Percentiles rank a stretch among this genome's conserved stretches.
Evolutionary conservation across 2,888 invertebrate genomes (phyloP).

Genomic region (Chouioia cunea): DNA sequence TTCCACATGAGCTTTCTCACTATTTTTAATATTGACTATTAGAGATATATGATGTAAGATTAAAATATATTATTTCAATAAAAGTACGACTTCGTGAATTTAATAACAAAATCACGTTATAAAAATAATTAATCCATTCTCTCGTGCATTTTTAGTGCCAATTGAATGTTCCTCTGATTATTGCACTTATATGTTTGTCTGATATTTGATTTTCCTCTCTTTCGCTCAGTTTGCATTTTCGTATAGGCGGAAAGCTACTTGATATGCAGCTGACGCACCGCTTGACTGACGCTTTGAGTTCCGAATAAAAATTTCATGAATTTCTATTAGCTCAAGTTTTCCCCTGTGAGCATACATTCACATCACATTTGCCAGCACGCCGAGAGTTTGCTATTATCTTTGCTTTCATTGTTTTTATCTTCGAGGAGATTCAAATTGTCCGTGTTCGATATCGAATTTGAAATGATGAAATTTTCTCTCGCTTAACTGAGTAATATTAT

Average conservation of each 20-base stretch:
- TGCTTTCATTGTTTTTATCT: slow-evolving; percentile 4
- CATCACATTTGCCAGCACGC: slow-evolving; percentile 13
- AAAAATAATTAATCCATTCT: too few species aligned
- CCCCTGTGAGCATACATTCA: slow-evolving; percentile 55
- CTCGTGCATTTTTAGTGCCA: too few species aligned
- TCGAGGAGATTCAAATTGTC: background rate
- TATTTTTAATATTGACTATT: background rate
- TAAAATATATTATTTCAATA: too few species aligned
- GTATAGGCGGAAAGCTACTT: slow-evolving; percentile 55
- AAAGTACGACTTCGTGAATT: too few species aligned
- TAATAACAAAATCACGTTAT: too few species aligned
- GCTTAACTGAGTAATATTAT: too few species aligned
- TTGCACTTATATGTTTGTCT: background rate
- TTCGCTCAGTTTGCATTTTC: background rate
- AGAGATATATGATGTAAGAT: too few species aligned
- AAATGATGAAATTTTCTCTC: background rate
- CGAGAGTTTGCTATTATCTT: background rate
- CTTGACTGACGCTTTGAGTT: slow-evolving; percentile 68
- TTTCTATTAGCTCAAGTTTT: slow-evolving; percentile 66
- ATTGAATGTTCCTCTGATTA: background rate
- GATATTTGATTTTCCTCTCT: slow-evolving; percentile 9
- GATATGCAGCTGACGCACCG: slow-evolving; percentile 64
- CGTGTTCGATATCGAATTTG: background rate
- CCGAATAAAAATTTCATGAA: slow-evolving; percentile 69
- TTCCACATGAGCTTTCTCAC: background rate